Percentiles rank a stretch among this genome's conserved stretches.
These are phyloP conservation scores for Uloborus diversus DNA, from an alignment of 1,140 invertebrate species.

Conservation along the genomic window DNA sequence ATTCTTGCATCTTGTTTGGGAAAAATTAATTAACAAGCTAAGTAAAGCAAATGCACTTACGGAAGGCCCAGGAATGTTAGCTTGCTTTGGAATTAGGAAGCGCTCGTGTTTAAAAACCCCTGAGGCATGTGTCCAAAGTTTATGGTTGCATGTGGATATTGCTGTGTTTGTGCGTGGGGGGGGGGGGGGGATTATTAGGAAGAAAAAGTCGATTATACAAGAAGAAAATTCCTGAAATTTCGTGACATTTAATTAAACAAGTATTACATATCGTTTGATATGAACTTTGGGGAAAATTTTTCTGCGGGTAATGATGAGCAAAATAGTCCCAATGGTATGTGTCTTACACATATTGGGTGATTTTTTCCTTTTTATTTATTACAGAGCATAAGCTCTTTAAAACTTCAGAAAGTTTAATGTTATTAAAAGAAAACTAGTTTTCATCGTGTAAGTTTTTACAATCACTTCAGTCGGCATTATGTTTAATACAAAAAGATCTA, in stretches of 20 bases:
- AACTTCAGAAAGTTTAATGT: no score
- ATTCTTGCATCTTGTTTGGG: conserved; percentile 12
- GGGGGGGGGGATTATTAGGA: conserved; percentile 6
- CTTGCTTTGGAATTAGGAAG: neutral
- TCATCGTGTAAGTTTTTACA: no score
- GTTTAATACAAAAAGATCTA: no score
- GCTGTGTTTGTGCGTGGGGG: neutral
- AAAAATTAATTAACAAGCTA: conserved; percentile 22
- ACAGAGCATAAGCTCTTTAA: no score
- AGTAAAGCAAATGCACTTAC: conserved; percentile 30
- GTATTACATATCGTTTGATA: conserved; percentile 37
- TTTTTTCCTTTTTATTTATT: neutral
- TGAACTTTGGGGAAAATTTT: conserved; percentile 1
- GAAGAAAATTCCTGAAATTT: neutral
- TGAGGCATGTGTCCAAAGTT: neutral
- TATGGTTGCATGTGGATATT: conserved; percentile 2
- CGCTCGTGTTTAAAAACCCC: neutral
- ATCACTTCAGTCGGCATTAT: no score
- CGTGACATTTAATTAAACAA: conserved; percentile 11
- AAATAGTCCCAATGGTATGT: conserved; percentile 12
- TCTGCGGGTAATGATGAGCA: conserved; percentile 2
- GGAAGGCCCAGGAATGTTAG: neutral
- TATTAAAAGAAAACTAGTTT: no score
- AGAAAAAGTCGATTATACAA: no score
- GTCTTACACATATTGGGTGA: neutral